Conservation (phyloP, 2,113 vertebrate genomes). For the Centropus unirufus region DNA sequence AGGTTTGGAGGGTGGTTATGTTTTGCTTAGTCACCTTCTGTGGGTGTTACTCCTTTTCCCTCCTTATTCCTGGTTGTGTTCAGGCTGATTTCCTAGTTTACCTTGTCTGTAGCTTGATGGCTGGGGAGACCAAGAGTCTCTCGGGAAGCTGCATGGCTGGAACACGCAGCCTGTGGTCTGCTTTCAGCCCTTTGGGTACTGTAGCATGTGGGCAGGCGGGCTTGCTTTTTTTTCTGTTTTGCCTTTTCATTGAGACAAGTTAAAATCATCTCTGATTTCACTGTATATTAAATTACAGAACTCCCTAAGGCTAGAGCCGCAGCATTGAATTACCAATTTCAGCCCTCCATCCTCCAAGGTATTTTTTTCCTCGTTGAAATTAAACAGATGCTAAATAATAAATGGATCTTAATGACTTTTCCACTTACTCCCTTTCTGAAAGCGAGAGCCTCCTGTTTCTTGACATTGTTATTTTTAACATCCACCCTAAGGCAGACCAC, state of each 20-base stretch:
- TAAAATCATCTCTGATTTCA: neutral
- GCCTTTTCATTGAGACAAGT: neutral
- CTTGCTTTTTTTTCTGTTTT: neutral
- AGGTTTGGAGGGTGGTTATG: neutral
- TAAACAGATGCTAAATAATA: conserved; percentile 1
- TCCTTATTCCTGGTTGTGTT: neutral
- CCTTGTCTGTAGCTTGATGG: neutral
- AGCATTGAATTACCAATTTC: neutral
- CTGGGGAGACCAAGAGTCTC: neutral
- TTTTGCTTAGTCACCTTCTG: neutral
- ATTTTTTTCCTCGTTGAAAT: neutral
- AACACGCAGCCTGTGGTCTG: neutral
- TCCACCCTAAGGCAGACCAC: neutral
- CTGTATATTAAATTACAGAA: neutral
- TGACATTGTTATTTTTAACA: neutral
- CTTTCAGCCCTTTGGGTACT: neutral
- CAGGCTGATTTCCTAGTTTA: neutral
- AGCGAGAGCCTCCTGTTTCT: neutral
- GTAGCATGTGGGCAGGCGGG: neutral
- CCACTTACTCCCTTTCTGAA: neutral
- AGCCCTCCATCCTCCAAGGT: neutral
- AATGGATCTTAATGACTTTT: neutral
- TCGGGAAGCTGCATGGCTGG: neutral
- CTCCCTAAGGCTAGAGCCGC: neutral
- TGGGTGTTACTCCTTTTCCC: rapidly evolving